Evolutionary conservation across 2,113 vertebrate genomes (phyloP).

Genomic region (Entomyzon cyanotis): DNA sequence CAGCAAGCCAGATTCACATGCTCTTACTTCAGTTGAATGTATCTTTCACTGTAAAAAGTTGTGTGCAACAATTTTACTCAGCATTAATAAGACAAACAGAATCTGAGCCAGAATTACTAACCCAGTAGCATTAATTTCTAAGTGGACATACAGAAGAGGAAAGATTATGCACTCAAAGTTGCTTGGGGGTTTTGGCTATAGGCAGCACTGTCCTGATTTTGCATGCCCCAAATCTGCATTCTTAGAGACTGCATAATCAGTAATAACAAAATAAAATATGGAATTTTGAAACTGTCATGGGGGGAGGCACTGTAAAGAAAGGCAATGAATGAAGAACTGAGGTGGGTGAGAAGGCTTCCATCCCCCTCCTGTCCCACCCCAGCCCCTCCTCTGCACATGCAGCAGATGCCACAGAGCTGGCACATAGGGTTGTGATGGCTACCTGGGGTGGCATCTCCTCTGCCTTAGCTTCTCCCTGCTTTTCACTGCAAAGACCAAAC

Average conservation of each 20-base stretch:
- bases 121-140: neutral
- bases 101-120: neutral
- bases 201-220: neutral
- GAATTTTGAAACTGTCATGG: neutral
- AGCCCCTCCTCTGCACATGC: fast-evolving
- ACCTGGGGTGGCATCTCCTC: neutral
- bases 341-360: fast-evolving
- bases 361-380: neutral
- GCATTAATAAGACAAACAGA: neutral
- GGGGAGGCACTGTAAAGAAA: neutral
- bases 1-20: neutral
- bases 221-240: neutral
- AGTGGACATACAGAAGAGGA: neutral
- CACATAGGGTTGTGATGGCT: fast-evolving
- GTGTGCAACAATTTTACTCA: neutral
- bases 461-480: neutral
- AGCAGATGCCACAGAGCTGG: fast-evolving
- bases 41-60: neutral
- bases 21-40: neutral
- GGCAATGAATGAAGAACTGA: neutral
- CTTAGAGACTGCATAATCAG: neutral
- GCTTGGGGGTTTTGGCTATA: neutral
- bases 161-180: neutral
- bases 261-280: neutral
- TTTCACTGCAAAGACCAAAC: neutral